Conservation (phyloP, 2,797 vertebrate genomes). For the Huso huso region DNA sequence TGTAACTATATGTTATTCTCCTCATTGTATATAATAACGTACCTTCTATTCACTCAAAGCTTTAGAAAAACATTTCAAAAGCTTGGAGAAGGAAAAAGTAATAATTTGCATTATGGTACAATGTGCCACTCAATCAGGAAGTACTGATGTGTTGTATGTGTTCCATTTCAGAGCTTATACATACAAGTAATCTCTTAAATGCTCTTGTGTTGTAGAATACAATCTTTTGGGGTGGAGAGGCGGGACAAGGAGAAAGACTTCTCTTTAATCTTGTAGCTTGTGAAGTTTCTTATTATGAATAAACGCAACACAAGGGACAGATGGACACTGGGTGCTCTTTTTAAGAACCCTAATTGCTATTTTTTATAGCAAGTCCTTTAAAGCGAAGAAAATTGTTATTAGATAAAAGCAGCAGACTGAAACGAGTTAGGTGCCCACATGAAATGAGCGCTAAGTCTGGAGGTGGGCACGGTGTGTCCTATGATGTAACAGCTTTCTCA, state of each 20-base stretch:
- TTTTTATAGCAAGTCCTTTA: slow-evolving; percentile 29
- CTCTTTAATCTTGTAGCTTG: slow-evolving; percentile 27
- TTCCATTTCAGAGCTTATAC: background rate
- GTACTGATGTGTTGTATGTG: no score
- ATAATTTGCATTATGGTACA: no score
- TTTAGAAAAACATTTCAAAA: no score
- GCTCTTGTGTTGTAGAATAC: background rate
- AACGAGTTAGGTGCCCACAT: slow-evolving; percentile 26
- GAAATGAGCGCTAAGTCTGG: slow-evolving; percentile 23
- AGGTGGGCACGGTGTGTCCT: slow-evolving; percentile 30
- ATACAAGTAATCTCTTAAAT: slow-evolving; percentile 10
- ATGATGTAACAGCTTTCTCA: slow-evolving; percentile 58
- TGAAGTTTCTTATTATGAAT: slow-evolving; percentile 36
- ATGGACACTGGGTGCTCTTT: slow-evolving; percentile 18
- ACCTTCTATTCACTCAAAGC: no score
- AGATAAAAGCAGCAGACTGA: slow-evolving; percentile 26
- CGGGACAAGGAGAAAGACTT: slow-evolving; percentile 12
- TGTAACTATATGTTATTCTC: no score
- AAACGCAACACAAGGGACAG: slow-evolving; percentile 30
- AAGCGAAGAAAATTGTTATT: slow-evolving; percentile 17
- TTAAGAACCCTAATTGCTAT: slow-evolving; percentile 33
- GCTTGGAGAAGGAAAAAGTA: no score
- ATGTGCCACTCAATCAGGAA: no score
- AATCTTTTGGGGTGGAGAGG: background rate
- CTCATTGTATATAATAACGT: no score